Evolutionary conservation across 2,888 invertebrate genomes (phyloP), one percentile per base, ranked within the genome.

Genomic region (Crioceris asparagi): DNA sequence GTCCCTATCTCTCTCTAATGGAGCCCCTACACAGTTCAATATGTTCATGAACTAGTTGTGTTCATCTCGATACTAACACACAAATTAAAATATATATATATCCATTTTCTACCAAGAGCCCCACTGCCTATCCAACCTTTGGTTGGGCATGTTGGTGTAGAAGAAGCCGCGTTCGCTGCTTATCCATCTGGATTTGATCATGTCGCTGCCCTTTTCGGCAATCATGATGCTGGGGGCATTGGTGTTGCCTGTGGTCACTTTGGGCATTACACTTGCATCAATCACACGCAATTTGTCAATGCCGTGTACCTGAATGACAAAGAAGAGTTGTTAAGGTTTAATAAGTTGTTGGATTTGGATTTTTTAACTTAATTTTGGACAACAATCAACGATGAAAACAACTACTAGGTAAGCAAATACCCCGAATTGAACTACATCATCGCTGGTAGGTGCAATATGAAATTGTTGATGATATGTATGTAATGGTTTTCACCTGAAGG

Each of bases 141-240:
- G 57, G 35, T 44, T 54, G 3, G 60, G 59, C 30, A 43, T 47
- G 15, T 50, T 53, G 1, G 55, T 53, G 40, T 58, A 60, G 48
- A 61, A 64, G 41, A 59, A 65, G 4, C 63, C 63, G n/a, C 53
- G 53, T 38, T 57, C 45, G 0, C 62, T 52, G 1, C 67, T 67
- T 8, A 74, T 58, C 76, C 76, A 77, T 38, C 73, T 66, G 31
- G 67, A 65, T 61, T 77, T 77, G 53, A 80, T 74, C 63, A 79
- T 66, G 61, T 79, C 78, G 0, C 75, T 68, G 2, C 71, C 77
- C 36, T 77, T 73, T 53, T 80, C 79, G 0, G 68, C 79, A 31
- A 79, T 70, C 79, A 79, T 79, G 46, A 79, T 69, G 41, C 69
- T 62, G 3, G 79, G 77, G n/a, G 79, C 79, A 60, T 79, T 77